Percentiles rank a stretch among this genome's conserved stretches.
These are phyloP conservation scores for Lordiphosa stackelbergi DNA, from an alignment of 1,140 invertebrate species.

Conservation along the genomic window DNA sequence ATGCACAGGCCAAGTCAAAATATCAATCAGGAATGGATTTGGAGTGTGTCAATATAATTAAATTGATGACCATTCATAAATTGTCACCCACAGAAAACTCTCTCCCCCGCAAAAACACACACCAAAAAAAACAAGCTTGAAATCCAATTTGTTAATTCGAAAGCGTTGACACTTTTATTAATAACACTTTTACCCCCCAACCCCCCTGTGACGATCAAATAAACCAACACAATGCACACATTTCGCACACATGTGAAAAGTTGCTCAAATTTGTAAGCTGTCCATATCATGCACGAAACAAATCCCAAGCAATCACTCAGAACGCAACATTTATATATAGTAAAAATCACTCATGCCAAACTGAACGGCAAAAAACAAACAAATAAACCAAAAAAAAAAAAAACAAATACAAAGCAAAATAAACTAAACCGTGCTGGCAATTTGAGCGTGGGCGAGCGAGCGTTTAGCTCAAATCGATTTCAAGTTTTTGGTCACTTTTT, in stretches of 20 bases:
- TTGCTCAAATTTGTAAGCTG: slow-evolving; percentile 61
- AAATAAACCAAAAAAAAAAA: slow-evolving; percentile 61
- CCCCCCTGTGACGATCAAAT: slow-evolving; percentile 1
- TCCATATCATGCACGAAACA: slow-evolving; percentile 34
- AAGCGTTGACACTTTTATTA: background rate
- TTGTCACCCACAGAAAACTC: too few species aligned
- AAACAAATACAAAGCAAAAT: slow-evolving; percentile 15
- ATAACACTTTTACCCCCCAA: background rate
- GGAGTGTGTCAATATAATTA: too few species aligned
- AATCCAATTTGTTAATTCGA: slow-evolving; percentile 6
- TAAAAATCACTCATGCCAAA: slow-evolving; percentile 72
- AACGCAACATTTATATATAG: slow-evolving; percentile 29
- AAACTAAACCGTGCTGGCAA: slow-evolving; percentile 2
- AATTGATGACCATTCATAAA: too few species aligned
- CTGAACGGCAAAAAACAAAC: slow-evolving; percentile 64
- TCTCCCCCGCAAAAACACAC: too few species aligned
- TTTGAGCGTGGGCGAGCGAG: slow-evolving; percentile 34
- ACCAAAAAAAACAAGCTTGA: background rate
- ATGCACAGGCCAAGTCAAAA: too few species aligned
- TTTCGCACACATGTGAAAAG: slow-evolving; percentile 45
- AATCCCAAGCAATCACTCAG: slow-evolving; percentile 62
- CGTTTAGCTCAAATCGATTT: slow-evolving; percentile 74
- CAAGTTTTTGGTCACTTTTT: slow-evolving; percentile 15
- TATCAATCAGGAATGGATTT: too few species aligned
- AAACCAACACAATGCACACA: slow-evolving; percentile 21